Conservation (phyloP, 2,888 invertebrate species). For the Perithous albicinctus region DNA sequence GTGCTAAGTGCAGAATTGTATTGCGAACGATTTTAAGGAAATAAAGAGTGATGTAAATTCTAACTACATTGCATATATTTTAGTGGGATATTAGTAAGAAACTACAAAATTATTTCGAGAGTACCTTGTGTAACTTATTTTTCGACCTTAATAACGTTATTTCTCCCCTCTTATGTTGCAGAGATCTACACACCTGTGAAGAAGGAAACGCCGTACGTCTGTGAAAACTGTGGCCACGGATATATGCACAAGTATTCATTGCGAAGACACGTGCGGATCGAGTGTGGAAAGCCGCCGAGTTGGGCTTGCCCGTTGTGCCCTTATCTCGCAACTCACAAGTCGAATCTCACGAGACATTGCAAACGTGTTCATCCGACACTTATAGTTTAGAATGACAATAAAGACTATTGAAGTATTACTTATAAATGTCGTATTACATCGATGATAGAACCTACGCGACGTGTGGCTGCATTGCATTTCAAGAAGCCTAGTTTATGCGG, state of each 20-base stretch:
- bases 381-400: conserved; percentile 15
- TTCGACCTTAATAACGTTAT: conserved; percentile 32
- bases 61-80: conserved; percentile 11
- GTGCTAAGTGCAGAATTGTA: conserved; percentile 23
- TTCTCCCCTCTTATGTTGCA: conserved; percentile 45
- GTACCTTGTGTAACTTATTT: neutral
- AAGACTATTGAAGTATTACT: conserved; percentile 12
- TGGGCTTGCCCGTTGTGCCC: conserved; percentile 72
- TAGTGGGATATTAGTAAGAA: neutral
- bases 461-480: neutral
- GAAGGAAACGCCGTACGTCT: conserved; percentile 62
- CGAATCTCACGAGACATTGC: conserved; percentile 67
- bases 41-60: conserved; percentile 44
- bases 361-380: conserved; percentile 60
- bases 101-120: neutral
- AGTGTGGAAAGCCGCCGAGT: conserved; percentile 74
- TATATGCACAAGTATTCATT: conserved; percentile 74
- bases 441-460: neutral
- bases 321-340: conserved; percentile 67
- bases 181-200: conserved; percentile 25
- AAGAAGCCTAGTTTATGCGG: neutral
- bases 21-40: conserved; percentile 12
- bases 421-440: neutral
- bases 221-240: conserved; percentile 74
- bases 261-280: conserved; percentile 76